Base-by-base conservation (phyloP, 2,113 vertebrate genomes). In the Phalacrocorax carbo region DNA sequence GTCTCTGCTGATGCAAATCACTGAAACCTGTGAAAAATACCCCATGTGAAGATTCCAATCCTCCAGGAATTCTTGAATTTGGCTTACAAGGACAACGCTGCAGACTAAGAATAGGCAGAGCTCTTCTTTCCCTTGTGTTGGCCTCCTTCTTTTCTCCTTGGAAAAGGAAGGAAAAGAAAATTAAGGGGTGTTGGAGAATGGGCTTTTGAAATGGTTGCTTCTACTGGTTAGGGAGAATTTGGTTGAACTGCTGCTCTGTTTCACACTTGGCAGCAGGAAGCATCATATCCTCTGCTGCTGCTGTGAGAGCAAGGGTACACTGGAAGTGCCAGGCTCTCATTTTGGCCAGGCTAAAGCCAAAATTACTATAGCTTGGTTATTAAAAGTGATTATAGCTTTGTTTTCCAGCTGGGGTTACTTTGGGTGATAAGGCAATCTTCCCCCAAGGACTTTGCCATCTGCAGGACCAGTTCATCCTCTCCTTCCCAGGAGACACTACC, bases 31-130 rank as follows among this genome's bases (percentile, higher is more conserved):
- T 73, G 38, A 57, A 80, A 46, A 30, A 16, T 30, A 30, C 25
- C 34, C 25, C 34, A 38, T 0, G 1, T 7, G 16, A 76, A 85
- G n/a, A 62, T 51, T 22, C 8, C 16, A 51, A 0, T 55, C 11
- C 20, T 84, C 27, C 48, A 49, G 19, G 48, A 55, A 26, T 75
- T 69, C 32, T 51, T 80, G 36, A 75, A 80, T 80, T 55, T 69
- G 14, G 1, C 36, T 64, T 85, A 57, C 20, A 57, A 81, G 32
- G 27, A 57, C 20, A 64, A 51, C 44, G 20, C 7, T 30, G 36
- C 19, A 75, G 68, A 44, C 7, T 34, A 68, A 85, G 55, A 70
- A 46, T 5, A 70, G 34, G 15, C 8, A 36, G 29, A 20, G 18
- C 20, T 69, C 20, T 61, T 55, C 30, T 58, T 60, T 78, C 26